Percentiles rank a stretch among this genome's conserved stretches.
These are phyloP conservation scores for Planiliza haematocheilus DNA, from an alignment of 2,113 vertebrate genomes.

Conservation along the genomic window DNA sequence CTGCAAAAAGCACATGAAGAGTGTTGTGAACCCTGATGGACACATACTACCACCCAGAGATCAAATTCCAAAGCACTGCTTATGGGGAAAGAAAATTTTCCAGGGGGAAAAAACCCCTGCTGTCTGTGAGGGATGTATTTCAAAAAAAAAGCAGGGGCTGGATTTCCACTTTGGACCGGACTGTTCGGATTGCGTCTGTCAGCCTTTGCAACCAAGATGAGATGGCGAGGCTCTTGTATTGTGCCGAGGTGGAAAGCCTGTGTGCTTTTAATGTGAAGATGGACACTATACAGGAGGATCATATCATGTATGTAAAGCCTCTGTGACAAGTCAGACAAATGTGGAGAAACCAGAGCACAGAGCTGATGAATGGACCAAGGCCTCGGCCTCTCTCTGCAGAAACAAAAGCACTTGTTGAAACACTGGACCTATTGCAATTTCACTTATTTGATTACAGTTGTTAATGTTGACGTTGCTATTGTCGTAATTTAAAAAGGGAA, in stretches of 20 bases:
- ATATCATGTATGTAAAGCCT: slow-evolving; percentile 57
- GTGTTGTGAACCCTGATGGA: slow-evolving; percentile 64
- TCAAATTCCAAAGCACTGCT: slow-evolving; percentile 70
- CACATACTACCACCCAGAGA: slow-evolving; percentile 65
- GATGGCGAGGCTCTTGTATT: slow-evolving; percentile 57
- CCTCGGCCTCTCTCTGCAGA: slow-evolving; percentile 63
- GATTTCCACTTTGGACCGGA: slow-evolving; percentile 61
- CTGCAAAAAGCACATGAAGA: slow-evolving; percentile 41
- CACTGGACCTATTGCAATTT: slow-evolving; percentile 79
- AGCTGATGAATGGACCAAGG: slow-evolving; percentile 65
- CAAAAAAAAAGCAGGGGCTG: slow-evolving; percentile 38
- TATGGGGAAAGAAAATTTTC: slow-evolving; percentile 33
- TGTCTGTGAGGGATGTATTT: slow-evolving; percentile 51
- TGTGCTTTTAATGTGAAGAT: slow-evolving; percentile 58
- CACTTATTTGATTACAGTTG: slow-evolving; percentile 65
- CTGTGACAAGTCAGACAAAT: slow-evolving; percentile 43
- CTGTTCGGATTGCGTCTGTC: slow-evolving; percentile 63
- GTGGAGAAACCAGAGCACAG: slow-evolving; percentile 42
- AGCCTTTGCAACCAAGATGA: slow-evolving; percentile 46
- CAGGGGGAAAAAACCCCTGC: slow-evolving; percentile 28
- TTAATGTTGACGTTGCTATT: slow-evolving; percentile 70
- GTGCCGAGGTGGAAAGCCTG: slow-evolving; percentile 49
- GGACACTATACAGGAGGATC: slow-evolving; percentile 59
- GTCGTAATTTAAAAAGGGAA: slow-evolving; percentile 77
- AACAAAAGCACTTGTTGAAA: slow-evolving; percentile 78